Conservation (phyloP, 2,113 vertebrate species). For the Philantomba maxwellii region DNA sequence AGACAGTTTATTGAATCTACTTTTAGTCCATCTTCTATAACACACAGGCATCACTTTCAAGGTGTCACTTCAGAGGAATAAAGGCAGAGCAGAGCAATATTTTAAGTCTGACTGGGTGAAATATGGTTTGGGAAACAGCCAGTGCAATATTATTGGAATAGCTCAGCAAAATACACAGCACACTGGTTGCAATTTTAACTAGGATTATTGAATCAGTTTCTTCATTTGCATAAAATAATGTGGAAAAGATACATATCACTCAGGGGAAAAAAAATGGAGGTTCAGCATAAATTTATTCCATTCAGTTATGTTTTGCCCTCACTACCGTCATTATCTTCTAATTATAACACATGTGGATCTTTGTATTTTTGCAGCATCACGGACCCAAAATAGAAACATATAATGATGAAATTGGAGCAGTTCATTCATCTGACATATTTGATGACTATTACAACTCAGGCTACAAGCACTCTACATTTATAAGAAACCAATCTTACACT, state of each 20-base stretch:
- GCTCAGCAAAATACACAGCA: neutral
- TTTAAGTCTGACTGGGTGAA: constrained; percentile 35
- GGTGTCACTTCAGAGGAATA: constrained; percentile 56
- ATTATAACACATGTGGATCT: neutral
- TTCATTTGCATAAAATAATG: constrained; percentile 24
- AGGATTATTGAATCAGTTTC: neutral
- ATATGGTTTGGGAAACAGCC: constrained; percentile 32
- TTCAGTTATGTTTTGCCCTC: neutral
- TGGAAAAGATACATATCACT: neutral
- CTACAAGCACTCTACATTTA: neutral
- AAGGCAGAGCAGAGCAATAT: constrained; percentile 50
- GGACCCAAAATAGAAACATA: neutral
- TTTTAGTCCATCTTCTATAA: constrained; percentile 47
- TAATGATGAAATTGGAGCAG: neutral
- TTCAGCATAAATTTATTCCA: neutral
- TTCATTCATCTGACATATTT: neutral
- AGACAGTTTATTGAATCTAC: constrained; percentile 57
- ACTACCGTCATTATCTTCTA: neutral
- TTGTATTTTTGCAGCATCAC: neutral
- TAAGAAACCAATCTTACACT: neutral
- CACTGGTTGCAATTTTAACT: neutral
- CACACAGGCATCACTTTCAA: constrained; percentile 50
- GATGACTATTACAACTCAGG: neutral
- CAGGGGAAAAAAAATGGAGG: neutral
- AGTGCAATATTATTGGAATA: neutral